Conservation (phyloP, 2,797 vertebrate genomes). For the Lycodopsis pacificus region DNA sequence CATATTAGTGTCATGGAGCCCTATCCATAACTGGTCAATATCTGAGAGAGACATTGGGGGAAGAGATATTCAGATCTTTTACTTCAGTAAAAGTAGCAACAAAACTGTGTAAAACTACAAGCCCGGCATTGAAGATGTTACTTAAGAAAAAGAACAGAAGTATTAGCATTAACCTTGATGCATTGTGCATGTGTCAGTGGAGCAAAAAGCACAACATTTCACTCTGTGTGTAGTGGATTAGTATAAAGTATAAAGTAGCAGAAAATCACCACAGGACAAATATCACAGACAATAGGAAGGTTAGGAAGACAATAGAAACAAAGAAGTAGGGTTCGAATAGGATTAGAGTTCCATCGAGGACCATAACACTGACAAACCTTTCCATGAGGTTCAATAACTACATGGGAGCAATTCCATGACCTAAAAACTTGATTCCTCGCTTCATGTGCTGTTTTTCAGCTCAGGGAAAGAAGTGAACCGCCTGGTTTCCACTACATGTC, state of each 20-base stretch:
- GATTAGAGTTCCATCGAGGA: background rate
- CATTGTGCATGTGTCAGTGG: background rate
- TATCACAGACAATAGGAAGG: background rate
- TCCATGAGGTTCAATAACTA: conserved; percentile 40
- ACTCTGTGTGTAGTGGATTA: background rate
- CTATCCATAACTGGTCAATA: conserved; percentile 95
- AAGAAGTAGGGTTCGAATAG: background rate
- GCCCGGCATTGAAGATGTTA: background rate
- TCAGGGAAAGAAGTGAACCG: background rate
- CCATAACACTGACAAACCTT: conserved; percentile 23
- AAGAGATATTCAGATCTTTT: background rate
- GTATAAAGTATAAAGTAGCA: background rate
- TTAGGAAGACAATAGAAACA: background rate
- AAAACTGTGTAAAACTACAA: background rate
- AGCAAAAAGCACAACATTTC: background rate
- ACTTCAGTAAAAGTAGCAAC: background rate
- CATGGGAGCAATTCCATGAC: conserved; percentile 20
- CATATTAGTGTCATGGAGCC: conserved; percentile 92
- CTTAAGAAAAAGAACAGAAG: background rate
- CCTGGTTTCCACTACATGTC: conserved; percentile 4
- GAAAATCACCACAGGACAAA: conserved; percentile 9
- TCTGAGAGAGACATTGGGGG: conserved; percentile 75
- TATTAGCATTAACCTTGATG: background rate
- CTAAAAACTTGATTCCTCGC: conserved; percentile 32
- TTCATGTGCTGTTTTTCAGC: conserved; percentile 21